Conservation (phyloP, 1,140 invertebrate genomes). For the Drosophila tropicalis region DNA sequence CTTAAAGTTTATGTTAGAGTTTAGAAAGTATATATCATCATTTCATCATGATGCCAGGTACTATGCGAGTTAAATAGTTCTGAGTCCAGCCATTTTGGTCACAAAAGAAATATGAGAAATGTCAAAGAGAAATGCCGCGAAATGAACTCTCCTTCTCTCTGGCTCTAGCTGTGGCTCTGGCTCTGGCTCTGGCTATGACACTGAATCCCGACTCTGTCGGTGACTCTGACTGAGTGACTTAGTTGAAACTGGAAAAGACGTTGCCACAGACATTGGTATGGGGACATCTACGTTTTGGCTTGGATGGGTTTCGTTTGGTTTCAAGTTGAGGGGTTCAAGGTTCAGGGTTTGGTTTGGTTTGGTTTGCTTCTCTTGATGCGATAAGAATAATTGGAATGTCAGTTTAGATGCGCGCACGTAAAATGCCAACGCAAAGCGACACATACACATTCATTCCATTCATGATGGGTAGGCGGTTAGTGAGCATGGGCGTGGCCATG, state of each 20-base stretch:
- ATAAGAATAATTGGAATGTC: slow-evolving; percentile 76
- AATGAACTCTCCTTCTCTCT: slow-evolving; percentile 39
- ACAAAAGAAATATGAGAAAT: slow-evolving; percentile 58
- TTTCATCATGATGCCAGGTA: neutral
- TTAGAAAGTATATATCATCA: neutral
- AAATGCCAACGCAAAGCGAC: slow-evolving; percentile 65
- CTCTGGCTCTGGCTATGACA: slow-evolving; percentile 16
- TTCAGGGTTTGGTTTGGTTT: slow-evolving; percentile 1
- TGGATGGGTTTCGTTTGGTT: slow-evolving; percentile 13
- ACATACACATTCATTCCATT: slow-evolving; percentile 32
- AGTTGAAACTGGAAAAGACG: slow-evolving; percentile 56
- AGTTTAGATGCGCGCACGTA: slow-evolving; percentile 70
- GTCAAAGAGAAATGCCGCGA: slow-evolving; percentile 43
- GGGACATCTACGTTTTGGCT: slow-evolving; percentile 16
- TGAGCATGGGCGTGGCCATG: neutral
- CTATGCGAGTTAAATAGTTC: slow-evolving; percentile 49
- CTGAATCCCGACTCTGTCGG: slow-evolving; percentile 6
- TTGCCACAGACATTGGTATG: slow-evolving; percentile 27
- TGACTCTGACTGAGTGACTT: slow-evolving; percentile 44
- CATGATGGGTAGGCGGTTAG: slow-evolving; percentile 1
- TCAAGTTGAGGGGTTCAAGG: neutral
- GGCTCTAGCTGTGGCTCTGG: slow-evolving; percentile 14
- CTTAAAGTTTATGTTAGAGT: neutral
- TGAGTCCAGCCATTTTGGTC: slow-evolving; percentile 10
- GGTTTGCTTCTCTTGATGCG: slow-evolving; percentile 44